Percentiles rank a stretch among this genome's conserved stretches.
phyloP scores from a whole-genome alignment of 2,888 invertebrate genomes.

The Lithophane leautieri region DNA sequence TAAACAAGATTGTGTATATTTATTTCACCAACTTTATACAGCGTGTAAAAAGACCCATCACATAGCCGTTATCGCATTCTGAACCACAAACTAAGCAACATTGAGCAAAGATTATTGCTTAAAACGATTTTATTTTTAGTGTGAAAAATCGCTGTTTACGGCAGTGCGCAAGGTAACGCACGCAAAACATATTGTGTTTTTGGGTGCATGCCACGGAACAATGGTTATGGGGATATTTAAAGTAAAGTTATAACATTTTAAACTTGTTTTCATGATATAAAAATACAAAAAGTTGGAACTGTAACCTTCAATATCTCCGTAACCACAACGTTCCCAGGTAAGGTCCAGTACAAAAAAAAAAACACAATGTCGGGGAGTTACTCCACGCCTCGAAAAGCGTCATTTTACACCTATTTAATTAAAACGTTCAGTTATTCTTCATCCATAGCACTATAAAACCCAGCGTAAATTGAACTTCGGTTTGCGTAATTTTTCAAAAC shows the following conservation, averaged over 20 bases:
- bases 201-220: neutral
- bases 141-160: neutral
- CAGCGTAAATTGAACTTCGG: constrained; percentile 67
- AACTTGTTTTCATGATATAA: neutral
- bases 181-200: neutral
- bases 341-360: neutral
- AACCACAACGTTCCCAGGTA: neutral
- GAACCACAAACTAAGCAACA: neutral
- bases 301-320: neutral
- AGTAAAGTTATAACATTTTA: neutral
- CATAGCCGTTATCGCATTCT: neutral
- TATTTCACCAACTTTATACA: constrained; percentile 28
- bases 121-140: neutral
- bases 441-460: constrained; percentile 75
- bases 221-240: neutral
- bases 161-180: neutral
- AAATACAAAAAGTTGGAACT: neutral
- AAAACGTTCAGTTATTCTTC: constrained; percentile 57
- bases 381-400: neutral
- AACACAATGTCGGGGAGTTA: neutral
- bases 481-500: constrained; percentile 71
- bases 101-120: neutral
- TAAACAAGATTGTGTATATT: constrained; percentile 39
- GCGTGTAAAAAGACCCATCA: neutral
- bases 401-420: neutral